These are phyloP conservation scores for Drosophila formosana DNA, from an alignment of 2,888 invertebrate genomes.

Conservation along the genomic window DNA sequence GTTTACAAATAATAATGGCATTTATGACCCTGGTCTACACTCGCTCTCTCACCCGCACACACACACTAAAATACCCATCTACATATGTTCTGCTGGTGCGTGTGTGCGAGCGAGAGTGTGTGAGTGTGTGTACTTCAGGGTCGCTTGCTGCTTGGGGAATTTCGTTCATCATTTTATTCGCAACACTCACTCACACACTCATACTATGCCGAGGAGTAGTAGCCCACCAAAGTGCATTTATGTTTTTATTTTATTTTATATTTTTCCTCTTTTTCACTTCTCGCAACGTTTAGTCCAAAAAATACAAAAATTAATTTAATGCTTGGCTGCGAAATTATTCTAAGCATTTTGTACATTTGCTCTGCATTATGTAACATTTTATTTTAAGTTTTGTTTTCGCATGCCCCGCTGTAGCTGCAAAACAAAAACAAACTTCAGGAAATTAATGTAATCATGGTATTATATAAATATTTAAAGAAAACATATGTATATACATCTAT, in stretches of 20 bases:
- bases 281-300: conserved; percentile 23
- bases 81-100: conserved; percentile 27
- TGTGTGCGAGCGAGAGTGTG: conserved; percentile 13
- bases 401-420: neutral
- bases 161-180: conserved; percentile 60
- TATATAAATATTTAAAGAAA: too few relatives aligned
- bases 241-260: conserved; percentile 35
- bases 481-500: too few relatives aligned
- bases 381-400: conserved; percentile 19
- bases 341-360: conserved; percentile 47
- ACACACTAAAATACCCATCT: conserved; percentile 26
- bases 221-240: conserved; percentile 59
- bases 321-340: conserved; percentile 65
- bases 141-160: conserved; percentile 56
- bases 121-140: conserved; percentile 53
- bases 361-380: conserved; percentile 33
- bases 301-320: conserved; percentile 64
- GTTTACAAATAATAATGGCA: conserved; percentile 80
- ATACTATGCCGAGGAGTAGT: conserved; percentile 26
- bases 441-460: too few relatives aligned
- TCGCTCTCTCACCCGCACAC: conserved; percentile 18
- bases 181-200: conserved; percentile 23
- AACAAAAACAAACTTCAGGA: too few relatives aligned
- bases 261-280: conserved; percentile 8
- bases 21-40: conserved; percentile 74